Evolutionary conservation across 2,797 vertebrate genomes (phyloP).

Genomic region (Lithobates pipiens): DNA sequence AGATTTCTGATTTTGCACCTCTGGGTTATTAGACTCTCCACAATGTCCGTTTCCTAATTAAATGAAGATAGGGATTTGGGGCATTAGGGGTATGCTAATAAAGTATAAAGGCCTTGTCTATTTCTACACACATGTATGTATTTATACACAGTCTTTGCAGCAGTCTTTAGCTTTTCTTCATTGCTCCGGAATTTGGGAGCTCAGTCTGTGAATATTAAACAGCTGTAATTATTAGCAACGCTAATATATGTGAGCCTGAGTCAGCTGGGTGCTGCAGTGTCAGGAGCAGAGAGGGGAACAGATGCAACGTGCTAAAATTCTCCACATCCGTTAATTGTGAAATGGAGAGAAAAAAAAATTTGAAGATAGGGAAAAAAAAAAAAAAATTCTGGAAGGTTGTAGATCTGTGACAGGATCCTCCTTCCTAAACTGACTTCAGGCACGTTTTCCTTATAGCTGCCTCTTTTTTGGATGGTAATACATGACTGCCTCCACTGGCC

Average conservation of each 20-base stretch:
- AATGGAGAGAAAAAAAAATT: slow-evolving; percentile 22
- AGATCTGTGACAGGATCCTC: slow-evolving; percentile 22
- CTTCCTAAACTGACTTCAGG: slow-evolving; percentile 21
- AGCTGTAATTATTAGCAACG: slow-evolving; percentile 63
- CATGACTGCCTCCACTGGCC: slow-evolving; percentile 48
- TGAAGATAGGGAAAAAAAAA: slow-evolving; percentile 29
- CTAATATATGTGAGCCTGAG: slow-evolving; percentile 62
- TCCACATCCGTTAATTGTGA: slow-evolving; percentile 57
- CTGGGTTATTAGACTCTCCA: neutral
- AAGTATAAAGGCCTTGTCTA: neutral
- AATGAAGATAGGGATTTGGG: neutral
- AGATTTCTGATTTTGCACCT: neutral
- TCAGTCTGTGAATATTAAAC: slow-evolving; percentile 60
- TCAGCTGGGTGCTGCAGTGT: slow-evolving; percentile 60
- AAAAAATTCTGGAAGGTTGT: slow-evolving; percentile 45
- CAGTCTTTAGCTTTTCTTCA: slow-evolving; percentile 22
- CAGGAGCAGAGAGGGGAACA: slow-evolving; percentile 56
- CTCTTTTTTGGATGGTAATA: slow-evolving; percentile 3
- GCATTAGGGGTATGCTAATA: neutral
- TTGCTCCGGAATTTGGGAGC: slow-evolving; percentile 49
- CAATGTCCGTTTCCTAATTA: neutral
- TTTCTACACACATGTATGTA: neutral
- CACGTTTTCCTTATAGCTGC: slow-evolving; percentile 14
- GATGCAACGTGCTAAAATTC: slow-evolving; percentile 61
- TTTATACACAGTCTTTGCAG: neutral